phyloP scores from a whole-genome alignment of 2,797 vertebrate species.

The Anolis apletophallus region DNA sequence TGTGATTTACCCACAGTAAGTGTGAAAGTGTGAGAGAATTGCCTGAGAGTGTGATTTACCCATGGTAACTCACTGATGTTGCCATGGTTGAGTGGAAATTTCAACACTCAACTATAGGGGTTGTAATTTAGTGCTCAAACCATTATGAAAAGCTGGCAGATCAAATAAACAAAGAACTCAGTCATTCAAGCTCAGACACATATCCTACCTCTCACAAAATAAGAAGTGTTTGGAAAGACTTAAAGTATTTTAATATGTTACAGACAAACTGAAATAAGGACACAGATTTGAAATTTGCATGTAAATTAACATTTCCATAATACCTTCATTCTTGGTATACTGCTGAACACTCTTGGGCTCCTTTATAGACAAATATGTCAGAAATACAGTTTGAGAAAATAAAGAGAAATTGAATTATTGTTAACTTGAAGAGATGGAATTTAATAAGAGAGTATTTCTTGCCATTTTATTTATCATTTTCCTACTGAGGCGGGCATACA shows the following conservation, averaged over 20 bases:
- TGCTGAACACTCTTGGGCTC: fast-evolving
- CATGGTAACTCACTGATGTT: too few species aligned
- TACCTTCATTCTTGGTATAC: constrained; percentile 11
- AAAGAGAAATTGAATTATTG: constrained; percentile 34
- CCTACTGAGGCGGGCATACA: constrained; percentile 63
- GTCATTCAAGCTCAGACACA: background rate
- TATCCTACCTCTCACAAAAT: background rate
- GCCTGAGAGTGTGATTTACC: too few species aligned
- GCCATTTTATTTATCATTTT: constrained; percentile 70
- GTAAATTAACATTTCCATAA: constrained; percentile 16
- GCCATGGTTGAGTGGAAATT: too few species aligned
- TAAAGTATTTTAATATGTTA: background rate
- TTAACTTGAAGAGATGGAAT: constrained; percentile 27
- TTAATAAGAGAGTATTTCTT: constrained; percentile 46
- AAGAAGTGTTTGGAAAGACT: background rate
- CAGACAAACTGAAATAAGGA: background rate
- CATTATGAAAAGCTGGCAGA: background rate
- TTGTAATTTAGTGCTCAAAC: too few species aligned
- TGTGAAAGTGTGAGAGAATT: too few species aligned
- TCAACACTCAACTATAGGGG: too few species aligned
- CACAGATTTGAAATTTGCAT: background rate
- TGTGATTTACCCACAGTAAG: too few species aligned
- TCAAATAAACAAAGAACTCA: background rate
- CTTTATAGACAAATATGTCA: constrained; percentile 30
- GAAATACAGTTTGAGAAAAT: constrained; percentile 23